Base-by-base conservation (phyloP, 2,888 invertebrate species). In the Cosmopolites sordidus region DNA sequence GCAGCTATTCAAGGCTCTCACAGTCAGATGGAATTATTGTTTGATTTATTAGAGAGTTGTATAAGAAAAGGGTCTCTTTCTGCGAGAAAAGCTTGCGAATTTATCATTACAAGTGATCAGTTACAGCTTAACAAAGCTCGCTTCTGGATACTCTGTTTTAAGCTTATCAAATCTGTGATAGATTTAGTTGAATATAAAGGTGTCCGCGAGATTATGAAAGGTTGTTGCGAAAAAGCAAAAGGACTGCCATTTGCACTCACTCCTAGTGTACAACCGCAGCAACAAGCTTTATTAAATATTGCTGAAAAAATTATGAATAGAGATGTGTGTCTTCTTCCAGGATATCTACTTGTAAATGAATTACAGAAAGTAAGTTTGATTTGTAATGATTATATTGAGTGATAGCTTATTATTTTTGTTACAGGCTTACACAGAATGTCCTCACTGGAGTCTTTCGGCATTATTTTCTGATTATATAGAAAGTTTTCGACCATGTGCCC, bases 171-270 rank as follows among this genome's bases (percentile, higher is more conserved):
- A 62, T 85, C 84, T 70, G 86, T 94, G 39, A 90, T 97, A 65
- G 87, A 88, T 33, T 87, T 90, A 51, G 95, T 96, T 1, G 94
- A 96, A 73, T 97, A 97, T 70, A 97, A 97, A 76, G 96, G 92
- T 12, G 92, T 93, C 0, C 76, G 92, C 61, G 92, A 92, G 78
- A 89, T 93, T 53, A 91, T 93, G 90, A 92, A 59, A 48, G 59
- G 59, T 3, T 92, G 92, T 65, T 82, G 92, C 64, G 95, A 96
- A 67, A 94, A 92, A 75, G 88, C 91, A 0, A 86, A 87, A 63
- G 83, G 83, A 42, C 80, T 96, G 58, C 92, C 94, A 1, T 78
- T 84, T 3, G 81, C 82, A 63, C 77, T 92, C 46, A 89, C 91
- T 70, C 85, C 90, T 1, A 86, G 88, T 49, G 82, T 88, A 48